Percentiles rank a stretch among this genome's conserved stretches.
phyloP scores from a whole-genome alignment of 2,113 vertebrate genomes.

The Pituophis catenifer region DNA sequence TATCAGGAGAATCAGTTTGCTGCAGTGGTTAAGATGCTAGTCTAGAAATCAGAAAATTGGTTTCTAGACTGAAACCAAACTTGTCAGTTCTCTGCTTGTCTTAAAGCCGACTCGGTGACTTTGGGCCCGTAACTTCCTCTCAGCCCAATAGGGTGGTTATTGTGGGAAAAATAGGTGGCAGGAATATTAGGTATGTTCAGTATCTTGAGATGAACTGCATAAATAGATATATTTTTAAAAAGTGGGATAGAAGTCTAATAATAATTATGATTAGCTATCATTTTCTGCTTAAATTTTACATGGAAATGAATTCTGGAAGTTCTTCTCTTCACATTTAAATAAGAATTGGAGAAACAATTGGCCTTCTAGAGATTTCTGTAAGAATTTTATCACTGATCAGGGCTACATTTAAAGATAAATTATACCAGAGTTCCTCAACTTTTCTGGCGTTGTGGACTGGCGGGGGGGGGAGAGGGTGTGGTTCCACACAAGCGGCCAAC shows the following conservation, averaged over 20 bases:
- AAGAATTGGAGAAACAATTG: neutral
- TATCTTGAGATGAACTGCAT: neutral
- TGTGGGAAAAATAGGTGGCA: neutral
- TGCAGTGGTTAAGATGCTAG: neutral
- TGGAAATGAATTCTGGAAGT: neutral
- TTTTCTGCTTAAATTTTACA: neutral
- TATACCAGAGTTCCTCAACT: neutral
- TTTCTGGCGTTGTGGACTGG: no score
- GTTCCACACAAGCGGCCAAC: no score
- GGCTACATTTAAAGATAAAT: neutral
- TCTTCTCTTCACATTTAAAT: neutral
- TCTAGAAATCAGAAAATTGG: neutral
- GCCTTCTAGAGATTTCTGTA: neutral
- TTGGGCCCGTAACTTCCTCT: no score
- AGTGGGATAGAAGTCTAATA: neutral
- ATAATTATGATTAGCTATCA: neutral
- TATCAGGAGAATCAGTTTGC: neutral
- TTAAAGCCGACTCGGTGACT: neutral
- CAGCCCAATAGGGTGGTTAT: neutral
- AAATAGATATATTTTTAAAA: neutral
- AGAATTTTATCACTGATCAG: neutral
- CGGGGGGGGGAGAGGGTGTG: no score
- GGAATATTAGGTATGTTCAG: neutral
- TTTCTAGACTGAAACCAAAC: no score
- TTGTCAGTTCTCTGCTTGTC: neutral